Conservation (phyloP, 2,888 invertebrate genomes). For the Andrena bicolor region DNA sequence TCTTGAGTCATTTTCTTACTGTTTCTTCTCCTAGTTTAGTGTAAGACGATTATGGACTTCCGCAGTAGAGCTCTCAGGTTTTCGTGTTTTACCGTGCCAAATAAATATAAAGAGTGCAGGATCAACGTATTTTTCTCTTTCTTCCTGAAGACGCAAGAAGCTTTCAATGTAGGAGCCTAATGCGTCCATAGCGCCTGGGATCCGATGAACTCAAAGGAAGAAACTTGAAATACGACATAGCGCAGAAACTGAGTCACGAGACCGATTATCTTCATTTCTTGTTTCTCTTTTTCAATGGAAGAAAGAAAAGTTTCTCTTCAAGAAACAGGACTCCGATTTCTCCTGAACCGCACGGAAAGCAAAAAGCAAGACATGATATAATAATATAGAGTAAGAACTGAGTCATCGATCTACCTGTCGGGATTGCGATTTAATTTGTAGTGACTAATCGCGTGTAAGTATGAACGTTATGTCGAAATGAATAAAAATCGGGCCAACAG, state of each 20-base stretch:
- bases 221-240: not conserved
- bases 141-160: too few relatives aligned
- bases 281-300: not conserved
- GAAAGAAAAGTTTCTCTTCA: not conserved
- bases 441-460: slow-evolving; percentile 16
- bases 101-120: too few relatives aligned
- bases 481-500: not conserved
- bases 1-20: too few relatives aligned
- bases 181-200: not conserved
- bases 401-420: slow-evolving; percentile 3
- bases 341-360: not conserved
- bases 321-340: not conserved
- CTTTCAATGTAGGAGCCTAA: not conserved
- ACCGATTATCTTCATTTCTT: not conserved
- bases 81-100: too few relatives aligned
- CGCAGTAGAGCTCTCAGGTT: too few relatives aligned
- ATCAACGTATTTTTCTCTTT: too few relatives aligned
- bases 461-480: not conserved
- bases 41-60: too few relatives aligned
- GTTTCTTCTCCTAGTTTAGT: too few relatives aligned
- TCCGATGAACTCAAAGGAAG: not conserved
- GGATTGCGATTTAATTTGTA: not conserved
- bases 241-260: not conserved
- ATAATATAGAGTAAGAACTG: not conserved
- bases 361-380: not conserved